These are phyloP conservation scores for Elaphurus davidianus DNA, from an alignment of 2,113 vertebrate species.

Conservation along the genomic window DNA sequence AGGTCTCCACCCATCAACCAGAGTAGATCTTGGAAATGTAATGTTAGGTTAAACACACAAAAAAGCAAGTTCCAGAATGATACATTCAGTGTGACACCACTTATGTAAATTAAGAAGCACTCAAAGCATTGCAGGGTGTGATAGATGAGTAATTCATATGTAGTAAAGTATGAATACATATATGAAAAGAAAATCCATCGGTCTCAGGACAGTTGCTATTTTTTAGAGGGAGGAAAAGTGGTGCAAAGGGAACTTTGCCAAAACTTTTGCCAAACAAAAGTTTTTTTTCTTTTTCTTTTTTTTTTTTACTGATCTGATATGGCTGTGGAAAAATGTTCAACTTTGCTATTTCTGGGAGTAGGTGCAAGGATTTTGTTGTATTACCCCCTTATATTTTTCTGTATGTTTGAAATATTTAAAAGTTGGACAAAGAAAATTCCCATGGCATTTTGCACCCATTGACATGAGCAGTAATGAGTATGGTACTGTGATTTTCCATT, in stretches of 20 bases:
- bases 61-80: background rate
- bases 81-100: background rate
- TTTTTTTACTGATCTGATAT: background rate
- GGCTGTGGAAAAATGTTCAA: background rate
- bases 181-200: background rate
- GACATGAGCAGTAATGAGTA: background rate
- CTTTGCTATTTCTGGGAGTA: background rate
- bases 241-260: too few species aligned
- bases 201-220: background rate
- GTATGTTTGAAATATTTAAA: slow-evolving; percentile 8
- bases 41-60: background rate
- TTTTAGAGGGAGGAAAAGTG: background rate
- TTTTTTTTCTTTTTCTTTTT: background rate
- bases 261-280: background rate
- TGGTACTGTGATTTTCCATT: background rate
- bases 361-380: background rate
- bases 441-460: background rate
- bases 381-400: background rate
- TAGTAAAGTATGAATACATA: background rate
- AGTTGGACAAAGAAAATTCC: background rate
- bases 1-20: background rate
- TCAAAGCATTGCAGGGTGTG: background rate
- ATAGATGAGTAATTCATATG: background rate
- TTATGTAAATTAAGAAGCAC: slow-evolving; percentile 7
- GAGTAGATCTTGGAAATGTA: background rate